Base-by-base conservation (phyloP, 2,797 vertebrate species). In the Typhlichthys eigenmanni region DNA sequence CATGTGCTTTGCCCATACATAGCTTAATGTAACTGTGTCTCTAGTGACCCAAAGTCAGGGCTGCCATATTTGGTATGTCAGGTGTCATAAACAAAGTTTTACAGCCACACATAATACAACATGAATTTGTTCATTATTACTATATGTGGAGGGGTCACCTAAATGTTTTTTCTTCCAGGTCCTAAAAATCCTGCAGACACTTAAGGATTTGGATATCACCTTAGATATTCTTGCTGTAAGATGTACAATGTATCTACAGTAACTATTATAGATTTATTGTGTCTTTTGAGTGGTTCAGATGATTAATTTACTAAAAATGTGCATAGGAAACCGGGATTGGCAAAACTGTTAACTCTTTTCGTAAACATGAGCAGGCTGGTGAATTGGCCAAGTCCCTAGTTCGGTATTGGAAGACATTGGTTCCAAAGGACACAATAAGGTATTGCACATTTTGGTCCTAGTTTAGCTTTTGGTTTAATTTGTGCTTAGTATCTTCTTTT, bases 181-280 rank as follows among this genome's bases (percentile, higher is more conserved):
- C 79, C 71, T 93, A 60, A 92, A 93, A 80, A 85, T 82, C 60
- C 84, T 97, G 71, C 90, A 93, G 69, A 89, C 86, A 80, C 91
- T 96, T 47, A 90, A 93, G 75, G 85, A 88, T 77, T 86, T 96
- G 83, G 87, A 95, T 77, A 86, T 97, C 52, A 94, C 94, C 0
- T 73, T 95, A 72, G 93, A 95, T 58, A 75, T 95, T 86, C 91
- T 97, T 67, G 76, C 86, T 76, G 95, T 97, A 88, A 95, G 95
- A 85, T 16, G 72, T 51, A 11, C 6, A 49, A 47, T 51, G 1
- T 49, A 11, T 47, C 0, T 2, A 8, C 48, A 65, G 57, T 50
- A 4, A 46, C 47, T 54, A 14, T 62, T 3, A 46, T 34, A 1
- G 55, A 55, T 47, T 49, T 45, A 47, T 43, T 61, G 16, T 24